Evolutionary conservation across 2,113 vertebrate genomes (phyloP).

Genomic region (Agapornis roseicollis): DNA sequence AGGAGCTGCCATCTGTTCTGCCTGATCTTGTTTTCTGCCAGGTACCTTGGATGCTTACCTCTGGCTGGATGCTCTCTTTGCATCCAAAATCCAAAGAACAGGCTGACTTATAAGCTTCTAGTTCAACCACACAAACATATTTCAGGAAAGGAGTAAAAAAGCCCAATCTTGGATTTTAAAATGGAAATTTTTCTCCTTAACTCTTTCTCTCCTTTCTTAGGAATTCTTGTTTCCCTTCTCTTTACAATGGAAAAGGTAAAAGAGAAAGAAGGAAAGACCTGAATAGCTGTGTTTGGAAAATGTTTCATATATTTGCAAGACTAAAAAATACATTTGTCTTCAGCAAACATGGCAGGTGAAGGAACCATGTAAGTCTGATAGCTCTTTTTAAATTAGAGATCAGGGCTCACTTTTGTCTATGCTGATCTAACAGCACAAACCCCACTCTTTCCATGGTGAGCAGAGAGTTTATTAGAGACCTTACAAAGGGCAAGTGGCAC

Average conservation of each 20-base stretch:
- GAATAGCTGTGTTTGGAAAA: background rate
- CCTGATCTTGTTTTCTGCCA: conserved; percentile 4
- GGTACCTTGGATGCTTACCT: conserved; percentile 4
- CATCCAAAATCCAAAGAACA: background rate
- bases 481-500: background rate
- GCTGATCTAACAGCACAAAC: background rate
- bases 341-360: background rate
- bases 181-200: background rate
- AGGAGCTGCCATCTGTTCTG: conserved; percentile 32
- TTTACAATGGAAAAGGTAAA: background rate
- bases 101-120: background rate
- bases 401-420: background rate
- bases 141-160: background rate
- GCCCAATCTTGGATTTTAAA: background rate
- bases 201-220: background rate
- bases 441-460: background rate
- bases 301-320: background rate
- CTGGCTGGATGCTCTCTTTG: background rate
- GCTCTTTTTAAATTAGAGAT: background rate
- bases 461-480: background rate
- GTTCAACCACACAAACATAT: background rate
- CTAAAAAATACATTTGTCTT: background rate
- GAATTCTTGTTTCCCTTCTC: background rate
- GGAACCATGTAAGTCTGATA: background rate
- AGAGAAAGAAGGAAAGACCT: background rate